Base-by-base conservation (phyloP, 2,113 vertebrate species). In the Rhinoderma darwinii region DNA sequence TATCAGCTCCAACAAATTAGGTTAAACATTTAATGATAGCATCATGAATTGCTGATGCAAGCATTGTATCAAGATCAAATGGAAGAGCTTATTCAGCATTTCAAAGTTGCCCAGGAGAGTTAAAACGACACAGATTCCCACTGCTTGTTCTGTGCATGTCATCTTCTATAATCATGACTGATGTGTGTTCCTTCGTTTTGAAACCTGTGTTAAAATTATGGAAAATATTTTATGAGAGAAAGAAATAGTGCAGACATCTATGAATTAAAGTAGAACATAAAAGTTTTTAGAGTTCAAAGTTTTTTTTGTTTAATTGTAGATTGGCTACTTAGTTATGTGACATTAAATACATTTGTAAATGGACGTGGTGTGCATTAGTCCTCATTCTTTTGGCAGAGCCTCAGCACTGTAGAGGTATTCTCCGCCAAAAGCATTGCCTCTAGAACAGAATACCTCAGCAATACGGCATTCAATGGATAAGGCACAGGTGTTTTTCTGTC, bases 11-110 rank as follows among this genome's bases (percentile, higher is more conserved):
- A 68, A 68, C 89, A 89, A 89, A 89, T 88, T 88, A 90, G 90
- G 83, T 84, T 72, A 73, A 83, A 82, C 25, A 81, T 43, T 61
- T 41, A 81, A 61, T 41, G 27, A 56, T 44, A 66, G 39, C 39
- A 44, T 41, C 41, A 63, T 66, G 91, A 94, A 92, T 68, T 92
- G 91, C 91, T 94, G 92, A 94, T 90, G 89, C 88, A 84, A 90
- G 86, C 89, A 91, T 91, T 93, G 91, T 93, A 91, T 77, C 88
- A 89, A 91, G 90, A 93, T 93, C 84, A 94, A 92, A 92, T 92
- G 91, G 30, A 91, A 90, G 94, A 92, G 88, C 91, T 88, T 91
- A 91, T 93, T 93, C 92, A 94, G 91, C 92, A 89, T 91, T 91
- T 92, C 90, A 89, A 78, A 92, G 88, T 90, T 89, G 92, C 92